Conservation (phyloP, 2,888 invertebrate genomes). For the Amblyteles armatorius region DNA sequence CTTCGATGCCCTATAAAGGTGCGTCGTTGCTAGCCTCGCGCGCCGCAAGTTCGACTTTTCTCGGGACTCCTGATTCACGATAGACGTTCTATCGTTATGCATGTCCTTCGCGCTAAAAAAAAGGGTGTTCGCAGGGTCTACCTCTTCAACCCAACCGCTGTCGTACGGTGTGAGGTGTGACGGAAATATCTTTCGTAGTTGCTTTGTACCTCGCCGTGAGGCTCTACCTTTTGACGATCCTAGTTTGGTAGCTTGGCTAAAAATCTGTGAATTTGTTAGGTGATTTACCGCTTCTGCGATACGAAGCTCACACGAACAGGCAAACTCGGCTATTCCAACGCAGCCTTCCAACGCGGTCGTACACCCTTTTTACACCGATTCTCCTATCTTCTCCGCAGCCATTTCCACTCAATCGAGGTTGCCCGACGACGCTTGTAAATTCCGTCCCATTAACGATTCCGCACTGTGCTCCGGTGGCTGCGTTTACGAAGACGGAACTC, state of each 20-base stretch:
- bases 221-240: constrained; percentile 7
- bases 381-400: constrained; percentile 17
- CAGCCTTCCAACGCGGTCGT: constrained; percentile 21
- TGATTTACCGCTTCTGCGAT: constrained; percentile 72
- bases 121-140: background rate
- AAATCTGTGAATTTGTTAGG: constrained; percentile 75
- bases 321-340: background rate
- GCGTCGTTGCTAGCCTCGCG: constrained; percentile 74
- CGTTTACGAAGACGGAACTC: constrained; percentile 2
- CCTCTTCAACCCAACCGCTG: background rate
- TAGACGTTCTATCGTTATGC: constrained; percentile 5
- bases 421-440: constrained; percentile 60
- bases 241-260: constrained; percentile 11
- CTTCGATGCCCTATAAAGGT: constrained; percentile 61
- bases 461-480: constrained; percentile 68
- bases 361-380: background rate
- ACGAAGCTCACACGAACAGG: constrained; percentile 67
- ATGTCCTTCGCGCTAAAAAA: background rate
- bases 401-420: constrained; percentile 18
- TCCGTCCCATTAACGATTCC: constrained; percentile 73
- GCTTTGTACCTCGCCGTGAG: background rate
- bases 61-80: constrained; percentile 29
- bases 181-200: constrained; percentile 67
- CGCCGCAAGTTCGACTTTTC: constrained; percentile 21
- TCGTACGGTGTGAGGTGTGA: background rate